These are phyloP conservation scores for Equus przewalskii DNA, from an alignment of 2,113 vertebrate genomes.

Conservation along the genomic window DNA sequence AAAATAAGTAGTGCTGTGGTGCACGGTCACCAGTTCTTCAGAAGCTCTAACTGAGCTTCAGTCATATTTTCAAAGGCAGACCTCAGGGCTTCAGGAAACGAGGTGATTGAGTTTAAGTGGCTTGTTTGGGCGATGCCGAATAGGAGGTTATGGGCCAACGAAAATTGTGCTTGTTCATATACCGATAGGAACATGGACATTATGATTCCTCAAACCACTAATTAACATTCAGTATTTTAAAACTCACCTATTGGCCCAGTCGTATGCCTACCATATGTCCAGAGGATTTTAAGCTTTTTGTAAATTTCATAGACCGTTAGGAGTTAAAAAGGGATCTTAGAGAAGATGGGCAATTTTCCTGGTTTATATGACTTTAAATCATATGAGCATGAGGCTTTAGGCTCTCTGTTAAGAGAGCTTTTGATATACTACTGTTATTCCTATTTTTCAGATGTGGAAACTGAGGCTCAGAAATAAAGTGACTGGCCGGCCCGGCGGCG, in stretches of 20 bases:
- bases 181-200: neutral
- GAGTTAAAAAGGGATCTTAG: neutral
- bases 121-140: neutral
- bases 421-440: neutral
- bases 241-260: neutral
- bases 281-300: constrained; percentile 31
- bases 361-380: neutral
- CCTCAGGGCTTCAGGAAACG: neutral
- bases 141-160: neutral
- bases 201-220: neutral
- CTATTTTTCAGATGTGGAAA: constrained; percentile 33
- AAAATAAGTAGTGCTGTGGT: neutral
- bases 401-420: constrained; percentile 5
- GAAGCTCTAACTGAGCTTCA: neutral
- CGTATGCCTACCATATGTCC: neutral
- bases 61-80: constrained; percentile 58
- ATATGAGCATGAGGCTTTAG: neutral
- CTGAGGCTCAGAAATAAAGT: constrained; percentile 12
- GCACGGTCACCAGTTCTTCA: neutral
- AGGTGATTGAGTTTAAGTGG: neutral
- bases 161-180: constrained; percentile 5
- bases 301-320: neutral
- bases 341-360: neutral
- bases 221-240: constrained; percentile 50
- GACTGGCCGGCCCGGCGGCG: neutral